phyloP scores from a whole-genome alignment of 2,113 vertebrate species.

The Puffinus mauretanicus region DNA sequence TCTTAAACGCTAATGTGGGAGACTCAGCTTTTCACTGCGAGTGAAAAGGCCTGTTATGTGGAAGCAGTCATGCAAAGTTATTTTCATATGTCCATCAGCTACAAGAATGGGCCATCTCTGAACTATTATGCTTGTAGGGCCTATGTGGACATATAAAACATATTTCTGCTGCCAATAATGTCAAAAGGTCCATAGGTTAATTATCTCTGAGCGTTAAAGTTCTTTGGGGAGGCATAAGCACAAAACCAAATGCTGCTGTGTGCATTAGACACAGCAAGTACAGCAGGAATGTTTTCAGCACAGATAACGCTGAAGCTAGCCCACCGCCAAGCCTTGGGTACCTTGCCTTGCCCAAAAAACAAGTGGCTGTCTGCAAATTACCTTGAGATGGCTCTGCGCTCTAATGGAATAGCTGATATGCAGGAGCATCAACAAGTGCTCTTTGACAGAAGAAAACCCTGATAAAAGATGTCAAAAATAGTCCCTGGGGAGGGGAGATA shows the following conservation, averaged over 20 bases:
- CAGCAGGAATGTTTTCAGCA: background rate
- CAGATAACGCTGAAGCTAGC: background rate
- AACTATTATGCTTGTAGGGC: background rate
- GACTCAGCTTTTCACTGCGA: background rate
- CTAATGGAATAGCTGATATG: background rate
- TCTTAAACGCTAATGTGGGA: rapidly evolving
- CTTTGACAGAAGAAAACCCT: background rate
- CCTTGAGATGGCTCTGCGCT: background rate
- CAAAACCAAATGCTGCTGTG: background rate
- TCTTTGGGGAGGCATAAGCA: background rate
- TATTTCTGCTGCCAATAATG: background rate
- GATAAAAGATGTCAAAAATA: background rate
- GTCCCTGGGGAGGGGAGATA: background rate
- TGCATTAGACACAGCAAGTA: background rate
- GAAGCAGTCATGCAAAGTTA: background rate
- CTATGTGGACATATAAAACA: background rate
- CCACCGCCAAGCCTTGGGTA: background rate
- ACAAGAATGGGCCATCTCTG: background rate
- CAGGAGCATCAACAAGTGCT: background rate
- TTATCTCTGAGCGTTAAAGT: background rate
- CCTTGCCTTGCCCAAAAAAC: background rate
- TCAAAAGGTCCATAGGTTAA: background rate
- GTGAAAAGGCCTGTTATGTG: background rate
- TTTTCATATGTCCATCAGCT: background rate
- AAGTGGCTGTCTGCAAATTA: background rate